These are phyloP conservation scores for Drosophila mauritiana DNA, from an alignment of 1,140 invertebrate genomes.

Conservation along the genomic window DNA sequence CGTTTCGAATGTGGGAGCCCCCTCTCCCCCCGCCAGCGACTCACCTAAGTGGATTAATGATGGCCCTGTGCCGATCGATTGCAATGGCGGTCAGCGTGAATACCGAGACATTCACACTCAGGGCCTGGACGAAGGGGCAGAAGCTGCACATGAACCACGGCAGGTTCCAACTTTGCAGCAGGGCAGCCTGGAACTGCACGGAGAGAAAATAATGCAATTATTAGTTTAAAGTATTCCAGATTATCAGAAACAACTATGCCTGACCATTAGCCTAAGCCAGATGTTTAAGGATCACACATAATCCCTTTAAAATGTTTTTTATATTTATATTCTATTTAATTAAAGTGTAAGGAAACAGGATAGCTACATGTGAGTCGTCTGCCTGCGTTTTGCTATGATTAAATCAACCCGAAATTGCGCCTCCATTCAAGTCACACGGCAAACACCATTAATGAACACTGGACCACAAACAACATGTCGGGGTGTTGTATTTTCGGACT, in stretches of 20 bases:
- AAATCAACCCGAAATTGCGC: conserved; percentile 24
- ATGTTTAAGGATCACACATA: no score
- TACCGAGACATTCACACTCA: conserved; percentile 92
- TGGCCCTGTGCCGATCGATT: conserved; percentile 90
- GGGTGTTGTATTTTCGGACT: background rate
- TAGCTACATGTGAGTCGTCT: background rate
- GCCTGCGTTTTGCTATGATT: conserved; percentile 31
- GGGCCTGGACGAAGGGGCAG: conserved; percentile 91
- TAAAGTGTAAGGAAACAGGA: conserved; percentile 1
- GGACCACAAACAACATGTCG: conserved; percentile 4
- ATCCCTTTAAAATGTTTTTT: no score
- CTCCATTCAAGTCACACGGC: conserved; percentile 23
- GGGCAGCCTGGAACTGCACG: conserved; percentile 91
- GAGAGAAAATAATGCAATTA: background rate
- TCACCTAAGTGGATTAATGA: conserved; percentile 89
- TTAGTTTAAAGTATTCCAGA: background rate
- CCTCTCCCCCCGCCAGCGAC: conserved; percentile 13
- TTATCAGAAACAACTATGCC: no score
- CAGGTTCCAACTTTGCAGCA: conserved; percentile 92
- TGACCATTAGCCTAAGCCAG: no score
- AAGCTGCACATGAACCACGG: conserved; percentile 93
- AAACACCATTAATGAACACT: conserved; percentile 58
- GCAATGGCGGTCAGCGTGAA: conserved; percentile 93
- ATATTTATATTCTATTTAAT: background rate
- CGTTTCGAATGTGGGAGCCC: background rate